Evolutionary conservation across 2,113 vertebrate genomes (phyloP).

Genomic region (Sphaerodactylus townsendi): DNA sequence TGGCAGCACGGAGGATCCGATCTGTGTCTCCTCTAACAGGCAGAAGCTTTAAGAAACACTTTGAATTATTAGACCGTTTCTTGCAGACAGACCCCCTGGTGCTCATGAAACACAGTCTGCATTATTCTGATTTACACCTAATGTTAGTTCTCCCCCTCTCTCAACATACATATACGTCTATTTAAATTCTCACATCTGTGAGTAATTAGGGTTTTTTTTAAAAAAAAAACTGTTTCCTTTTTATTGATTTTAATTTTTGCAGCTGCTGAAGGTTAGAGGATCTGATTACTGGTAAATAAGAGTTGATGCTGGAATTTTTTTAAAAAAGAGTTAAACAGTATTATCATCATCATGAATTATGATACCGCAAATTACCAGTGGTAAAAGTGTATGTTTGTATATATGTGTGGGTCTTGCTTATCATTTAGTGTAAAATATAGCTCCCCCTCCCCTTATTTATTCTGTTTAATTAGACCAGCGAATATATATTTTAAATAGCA

Average conservation of each 20-base stretch:
- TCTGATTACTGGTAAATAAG: neutral
- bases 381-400: neutral
- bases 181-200: neutral
- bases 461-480: neutral
- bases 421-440: neutral
- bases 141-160: neutral
- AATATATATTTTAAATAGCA: neutral
- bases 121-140: neutral
- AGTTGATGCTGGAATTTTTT: neutral
- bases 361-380: neutral
- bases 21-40: no score
- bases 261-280: neutral
- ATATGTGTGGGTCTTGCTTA: neutral
- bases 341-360: neutral
- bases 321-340: neutral
- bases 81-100: neutral
- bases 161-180: neutral
- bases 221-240: neutral
- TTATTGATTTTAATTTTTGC: conserved; percentile 7
- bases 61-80: neutral
- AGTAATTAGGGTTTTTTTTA: neutral
- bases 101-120: neutral
- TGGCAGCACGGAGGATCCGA: neutral
- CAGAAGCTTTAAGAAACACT: neutral
- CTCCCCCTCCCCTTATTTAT: neutral